These are phyloP conservation scores for Sclerurus mexicanus DNA, from an alignment of 2,113 vertebrate genomes.

Conservation along the genomic window DNA sequence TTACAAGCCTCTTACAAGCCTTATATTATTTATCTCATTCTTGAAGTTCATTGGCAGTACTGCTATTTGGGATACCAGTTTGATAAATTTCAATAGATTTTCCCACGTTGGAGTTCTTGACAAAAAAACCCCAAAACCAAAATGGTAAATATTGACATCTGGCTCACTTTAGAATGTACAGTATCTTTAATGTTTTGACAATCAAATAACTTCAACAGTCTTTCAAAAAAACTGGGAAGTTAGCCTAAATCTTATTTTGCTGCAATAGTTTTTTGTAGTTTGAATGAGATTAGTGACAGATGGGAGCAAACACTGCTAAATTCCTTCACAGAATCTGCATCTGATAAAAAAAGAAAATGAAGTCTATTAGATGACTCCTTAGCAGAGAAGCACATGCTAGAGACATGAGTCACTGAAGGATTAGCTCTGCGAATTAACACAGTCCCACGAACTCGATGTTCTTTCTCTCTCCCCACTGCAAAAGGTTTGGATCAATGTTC, in stretches of 20 bases:
- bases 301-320: not conserved
- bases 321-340: not conserved
- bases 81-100: not conserved
- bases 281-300: not conserved
- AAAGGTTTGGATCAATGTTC: not conserved
- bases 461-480: not conserved
- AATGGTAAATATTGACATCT: not conserved
- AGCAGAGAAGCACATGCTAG: not conserved
- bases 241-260: not conserved
- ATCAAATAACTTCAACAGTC: not conserved
- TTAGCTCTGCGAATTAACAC: conserved; percentile 2
- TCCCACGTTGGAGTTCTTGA: not conserved
- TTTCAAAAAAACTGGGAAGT: not conserved
- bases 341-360: not conserved
- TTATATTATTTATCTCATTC: not conserved
- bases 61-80: not conserved
- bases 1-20: not conserved
- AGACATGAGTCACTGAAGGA: conserved; percentile 3
- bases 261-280: not conserved
- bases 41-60: not conserved
- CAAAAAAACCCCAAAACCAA: not conserved
- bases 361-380: not conserved
- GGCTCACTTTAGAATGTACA: not conserved
- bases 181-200: not conserved
- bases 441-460: not conserved